phyloP scores from a whole-genome alignment of 2,113 vertebrate genomes.

The Pygoscelis adeliae region DNA sequence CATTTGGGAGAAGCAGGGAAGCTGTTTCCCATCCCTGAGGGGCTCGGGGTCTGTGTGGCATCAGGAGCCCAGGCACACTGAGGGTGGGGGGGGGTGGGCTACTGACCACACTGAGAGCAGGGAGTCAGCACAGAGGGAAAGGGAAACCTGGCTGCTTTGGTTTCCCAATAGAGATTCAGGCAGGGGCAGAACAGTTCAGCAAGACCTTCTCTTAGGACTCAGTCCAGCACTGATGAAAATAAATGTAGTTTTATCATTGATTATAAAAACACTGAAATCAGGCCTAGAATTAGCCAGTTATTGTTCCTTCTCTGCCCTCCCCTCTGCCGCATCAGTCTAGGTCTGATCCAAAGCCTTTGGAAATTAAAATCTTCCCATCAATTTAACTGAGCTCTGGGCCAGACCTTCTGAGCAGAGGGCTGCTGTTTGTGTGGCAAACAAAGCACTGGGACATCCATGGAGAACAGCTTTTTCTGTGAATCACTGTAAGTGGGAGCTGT shows the following conservation, averaged over 20 bases:
- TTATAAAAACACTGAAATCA: not conserved
- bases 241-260: not conserved
- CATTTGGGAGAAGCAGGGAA: not conserved
- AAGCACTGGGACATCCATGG: not conserved
- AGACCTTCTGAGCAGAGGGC: not conserved
- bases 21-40: not conserved
- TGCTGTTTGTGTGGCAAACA: not conserved
- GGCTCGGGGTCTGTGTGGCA: not conserved
- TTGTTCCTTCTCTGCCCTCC: not conserved
- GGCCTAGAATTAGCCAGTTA: not conserved
- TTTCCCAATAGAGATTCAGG: not conserved
- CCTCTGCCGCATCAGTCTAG: not conserved
- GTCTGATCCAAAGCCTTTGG: not conserved
- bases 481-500: not conserved
- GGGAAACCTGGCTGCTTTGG: not conserved
- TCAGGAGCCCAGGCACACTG: not conserved
- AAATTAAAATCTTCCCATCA: not conserved
- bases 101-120: not conserved
- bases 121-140: not conserved
- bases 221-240: not conserved
- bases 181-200: not conserved
- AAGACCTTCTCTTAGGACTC: not conserved
- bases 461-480: not conserved
- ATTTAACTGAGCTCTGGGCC: not conserved
- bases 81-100: not conserved